Evolutionary conservation across 2,797 vertebrate species (phyloP).

Genomic region (Siniperca obscura): DNA sequence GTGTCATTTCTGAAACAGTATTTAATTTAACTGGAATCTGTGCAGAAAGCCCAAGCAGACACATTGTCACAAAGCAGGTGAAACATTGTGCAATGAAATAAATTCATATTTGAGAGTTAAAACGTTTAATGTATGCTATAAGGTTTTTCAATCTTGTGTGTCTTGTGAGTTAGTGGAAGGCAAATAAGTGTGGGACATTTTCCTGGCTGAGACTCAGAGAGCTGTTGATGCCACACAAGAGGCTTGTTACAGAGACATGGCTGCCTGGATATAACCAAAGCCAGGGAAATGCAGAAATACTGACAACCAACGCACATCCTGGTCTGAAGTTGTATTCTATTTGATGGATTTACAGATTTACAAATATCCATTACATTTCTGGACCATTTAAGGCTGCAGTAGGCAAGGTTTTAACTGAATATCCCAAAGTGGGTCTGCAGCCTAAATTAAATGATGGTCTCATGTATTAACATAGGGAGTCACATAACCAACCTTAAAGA

Average conservation of each 20-base stretch:
- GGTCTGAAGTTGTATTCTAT: not conserved
- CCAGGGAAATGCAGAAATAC: conserved; percentile 40
- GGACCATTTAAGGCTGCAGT: not conserved
- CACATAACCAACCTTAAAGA: not conserved
- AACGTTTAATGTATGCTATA: not conserved
- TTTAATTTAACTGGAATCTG: not conserved
- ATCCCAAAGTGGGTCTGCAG: not conserved
- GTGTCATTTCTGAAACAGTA: not conserved
- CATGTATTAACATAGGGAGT: not conserved
- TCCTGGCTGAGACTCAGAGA: conserved; percentile 39
- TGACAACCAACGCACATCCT: not conserved
- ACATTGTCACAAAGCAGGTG: not conserved
- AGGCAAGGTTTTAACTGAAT: not conserved
- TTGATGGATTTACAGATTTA: not conserved
- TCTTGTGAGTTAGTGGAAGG: not conserved
- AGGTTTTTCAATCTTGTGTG: not conserved
- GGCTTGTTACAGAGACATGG: not conserved
- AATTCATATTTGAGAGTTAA: not conserved
- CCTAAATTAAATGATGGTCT: not conserved
- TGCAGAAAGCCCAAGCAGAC: not conserved
- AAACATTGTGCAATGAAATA: not conserved
- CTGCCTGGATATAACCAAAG: not conserved
- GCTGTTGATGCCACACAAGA: conserved; percentile 32
- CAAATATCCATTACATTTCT: not conserved
- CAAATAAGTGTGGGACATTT: conserved; percentile 23